Evolutionary conservation across 2,113 vertebrate genomes (phyloP), one percentile per base, ranked within the genome.

Genomic region (Corythornis madagascariensis): DNA sequence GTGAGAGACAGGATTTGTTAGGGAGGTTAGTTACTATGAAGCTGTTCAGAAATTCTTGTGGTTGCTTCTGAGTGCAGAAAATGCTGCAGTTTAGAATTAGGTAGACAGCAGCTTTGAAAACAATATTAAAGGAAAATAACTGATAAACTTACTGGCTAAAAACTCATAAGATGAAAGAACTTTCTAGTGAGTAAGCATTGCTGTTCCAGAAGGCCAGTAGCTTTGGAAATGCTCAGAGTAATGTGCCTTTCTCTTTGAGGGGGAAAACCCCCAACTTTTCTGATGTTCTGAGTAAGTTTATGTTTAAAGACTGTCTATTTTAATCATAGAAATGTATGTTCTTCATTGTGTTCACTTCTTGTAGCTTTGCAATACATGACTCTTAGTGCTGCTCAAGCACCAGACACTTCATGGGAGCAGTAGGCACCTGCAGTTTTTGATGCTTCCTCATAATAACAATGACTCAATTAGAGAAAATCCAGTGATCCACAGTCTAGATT

Each of bases 381-480:
- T 76, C 47, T 16, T 8, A 29, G 25, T 82, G 60, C 17, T 92
- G 53, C 42, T 91, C 57, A 92, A 90, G 31, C 29, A 61, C 55
- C 50, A 73, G 76, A 63, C 16, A 13, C 72, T 70, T 86, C 25
- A 38, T 11, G 18, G 80, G 31, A 95, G 21, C 20, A 77, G n/a
- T 13, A 89, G 64, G 38, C 61, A 73, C 53, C 60, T 93, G 77
- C 42, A 86, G 52, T 47, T 85, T 81, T 43, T 86, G 40, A 53
- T 88, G 50, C 38, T 87, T 77, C 86, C 64, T 70, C 33, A 10
- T 88, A 70, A 86, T 59, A 88, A 72, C 29, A 86, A 6, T 64
- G 57, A 71, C 47, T 95, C 29, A 71, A 70, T 84, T 91, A 86
- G 82, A 80, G 52, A 60, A 63, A 83, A 85, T 47, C 71, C 74